Conservation (phyloP, 2,888 invertebrate species). For the Napeogenes sylphis region DNA sequence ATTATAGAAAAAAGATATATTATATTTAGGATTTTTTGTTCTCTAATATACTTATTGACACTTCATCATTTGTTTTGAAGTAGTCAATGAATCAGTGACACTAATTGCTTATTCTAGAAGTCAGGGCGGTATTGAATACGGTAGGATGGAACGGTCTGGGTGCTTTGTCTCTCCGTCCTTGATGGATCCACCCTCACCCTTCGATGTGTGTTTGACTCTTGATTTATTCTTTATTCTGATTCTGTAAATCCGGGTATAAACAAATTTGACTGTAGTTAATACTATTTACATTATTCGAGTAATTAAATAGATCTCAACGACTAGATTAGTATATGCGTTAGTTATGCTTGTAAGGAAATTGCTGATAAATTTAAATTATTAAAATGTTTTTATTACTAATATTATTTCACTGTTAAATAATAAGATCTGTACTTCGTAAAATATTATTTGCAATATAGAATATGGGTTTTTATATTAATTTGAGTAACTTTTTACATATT, state of each 20-base stretch:
- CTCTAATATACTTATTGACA: too few relatives aligned
- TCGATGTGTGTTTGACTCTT: conserved; percentile 59
- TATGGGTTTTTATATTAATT: too few relatives aligned
- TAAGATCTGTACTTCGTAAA: too few relatives aligned
- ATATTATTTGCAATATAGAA: too few relatives aligned
- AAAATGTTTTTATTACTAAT: too few relatives aligned
- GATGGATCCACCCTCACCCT: conserved; percentile 53
- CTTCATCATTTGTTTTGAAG: conserved; percentile 8
- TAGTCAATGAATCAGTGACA: conserved; percentile 47
- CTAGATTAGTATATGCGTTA: too few relatives aligned
- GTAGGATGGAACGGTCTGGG: conserved; percentile 51
- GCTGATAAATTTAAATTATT: too few relatives aligned
- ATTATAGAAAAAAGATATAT: too few relatives aligned
- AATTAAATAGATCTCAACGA: neutral
- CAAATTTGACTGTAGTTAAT: conserved; percentile 19
- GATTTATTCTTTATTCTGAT: conserved; percentile 46
- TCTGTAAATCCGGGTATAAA: conserved; percentile 22
- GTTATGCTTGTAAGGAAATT: too few relatives aligned
- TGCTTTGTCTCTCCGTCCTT: conserved; percentile 38
- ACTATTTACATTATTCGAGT: conserved; percentile 7
- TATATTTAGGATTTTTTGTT: too few relatives aligned
- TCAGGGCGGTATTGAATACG: conserved; percentile 48
- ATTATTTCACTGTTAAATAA: too few relatives aligned
- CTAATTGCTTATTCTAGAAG: conserved; percentile 53
- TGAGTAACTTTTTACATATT: too few relatives aligned